Conservation (phyloP, 2,888 invertebrate species). For the Lepidochitona cinerea region DNA sequence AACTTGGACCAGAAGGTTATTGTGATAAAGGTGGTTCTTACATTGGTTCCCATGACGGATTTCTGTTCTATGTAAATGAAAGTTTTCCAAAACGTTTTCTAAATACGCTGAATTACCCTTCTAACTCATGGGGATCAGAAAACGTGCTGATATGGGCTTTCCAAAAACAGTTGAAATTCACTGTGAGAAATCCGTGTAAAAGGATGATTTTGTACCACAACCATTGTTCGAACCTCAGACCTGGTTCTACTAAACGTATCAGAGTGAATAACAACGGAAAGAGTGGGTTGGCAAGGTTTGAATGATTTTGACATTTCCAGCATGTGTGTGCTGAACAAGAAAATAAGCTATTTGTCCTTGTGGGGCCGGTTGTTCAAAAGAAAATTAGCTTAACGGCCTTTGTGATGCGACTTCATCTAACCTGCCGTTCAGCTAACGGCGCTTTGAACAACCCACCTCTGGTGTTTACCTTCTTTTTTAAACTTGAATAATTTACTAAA, state of each 20-base stretch:
- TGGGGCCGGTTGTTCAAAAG: too few species aligned
- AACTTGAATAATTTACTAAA: too few species aligned
- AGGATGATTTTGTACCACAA: background rate
- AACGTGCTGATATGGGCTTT: background rate
- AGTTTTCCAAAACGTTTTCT: background rate
- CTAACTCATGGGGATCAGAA: background rate
- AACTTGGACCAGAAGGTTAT: background rate
- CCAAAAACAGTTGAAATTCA: background rate
- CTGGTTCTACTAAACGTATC: background rate
- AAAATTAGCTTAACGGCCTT: too few species aligned
- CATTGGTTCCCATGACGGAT: background rate
- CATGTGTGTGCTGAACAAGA: too few species aligned
- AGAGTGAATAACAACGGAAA: background rate
- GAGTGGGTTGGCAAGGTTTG: background rate
- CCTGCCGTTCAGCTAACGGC: too few species aligned
- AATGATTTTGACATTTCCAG: too few species aligned
- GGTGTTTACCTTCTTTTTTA: too few species aligned
- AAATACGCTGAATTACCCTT: background rate
- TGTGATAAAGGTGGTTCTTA: background rate
- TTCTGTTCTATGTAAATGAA: background rate
- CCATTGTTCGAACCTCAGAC: background rate
- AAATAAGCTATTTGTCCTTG: too few species aligned
- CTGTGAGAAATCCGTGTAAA: background rate
- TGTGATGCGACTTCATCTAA: too few species aligned
- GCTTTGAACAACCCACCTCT: too few species aligned